Percentiles rank a stretch among this genome's conserved stretches.
Evolutionary conservation across 2,797 vertebrate species (phyloP).

Genomic region (Microctenopoma steveboyesi): DNA sequence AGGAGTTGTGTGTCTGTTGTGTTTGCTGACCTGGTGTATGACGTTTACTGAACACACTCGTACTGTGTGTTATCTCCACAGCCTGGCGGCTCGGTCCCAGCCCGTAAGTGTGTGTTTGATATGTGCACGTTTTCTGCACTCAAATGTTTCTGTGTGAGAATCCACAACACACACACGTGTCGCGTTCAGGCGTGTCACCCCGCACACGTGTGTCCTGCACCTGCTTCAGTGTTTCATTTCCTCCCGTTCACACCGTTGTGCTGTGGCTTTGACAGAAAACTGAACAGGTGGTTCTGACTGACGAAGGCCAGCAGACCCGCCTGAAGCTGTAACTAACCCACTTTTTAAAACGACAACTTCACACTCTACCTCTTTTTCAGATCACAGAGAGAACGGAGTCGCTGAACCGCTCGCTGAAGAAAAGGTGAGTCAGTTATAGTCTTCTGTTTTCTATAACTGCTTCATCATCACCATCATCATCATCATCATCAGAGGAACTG

Average conservation of each 20-base stretch:
- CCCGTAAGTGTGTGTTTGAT: constrained; percentile 64
- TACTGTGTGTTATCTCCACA: constrained; percentile 64
- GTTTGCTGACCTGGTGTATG: not conserved
- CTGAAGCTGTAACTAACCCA: constrained; percentile 9
- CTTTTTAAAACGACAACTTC: not conserved
- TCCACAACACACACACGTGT: not conserved
- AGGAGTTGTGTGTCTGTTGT: not conserved
- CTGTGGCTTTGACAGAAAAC: not conserved
- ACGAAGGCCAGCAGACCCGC: constrained; percentile 16
- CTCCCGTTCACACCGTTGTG: not conserved
- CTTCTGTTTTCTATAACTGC: no score
- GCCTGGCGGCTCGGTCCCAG: constrained; percentile 57
- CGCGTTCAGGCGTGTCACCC: constrained; percentile 19
- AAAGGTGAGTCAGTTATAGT: constrained; percentile 83
- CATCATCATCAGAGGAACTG: no score
- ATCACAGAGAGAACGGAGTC: constrained; percentile 90
- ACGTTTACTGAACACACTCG: constrained; percentile 4
- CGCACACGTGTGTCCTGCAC: constrained; percentile 44
- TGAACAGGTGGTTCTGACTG: no score
- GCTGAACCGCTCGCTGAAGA: constrained; percentile 90
- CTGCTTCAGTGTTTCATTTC: not conserved
- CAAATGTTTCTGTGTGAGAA: not conserved
- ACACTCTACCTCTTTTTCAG: constrained; percentile 72
- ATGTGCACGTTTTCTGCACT: constrained; percentile 23
- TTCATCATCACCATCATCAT: no score